A percentile compares a stretch with the other conserved stretches of the same genome.
phyloP scores from a whole-genome alignment of 2,113 vertebrate genomes.

The Anolis carolinensis region DNA sequence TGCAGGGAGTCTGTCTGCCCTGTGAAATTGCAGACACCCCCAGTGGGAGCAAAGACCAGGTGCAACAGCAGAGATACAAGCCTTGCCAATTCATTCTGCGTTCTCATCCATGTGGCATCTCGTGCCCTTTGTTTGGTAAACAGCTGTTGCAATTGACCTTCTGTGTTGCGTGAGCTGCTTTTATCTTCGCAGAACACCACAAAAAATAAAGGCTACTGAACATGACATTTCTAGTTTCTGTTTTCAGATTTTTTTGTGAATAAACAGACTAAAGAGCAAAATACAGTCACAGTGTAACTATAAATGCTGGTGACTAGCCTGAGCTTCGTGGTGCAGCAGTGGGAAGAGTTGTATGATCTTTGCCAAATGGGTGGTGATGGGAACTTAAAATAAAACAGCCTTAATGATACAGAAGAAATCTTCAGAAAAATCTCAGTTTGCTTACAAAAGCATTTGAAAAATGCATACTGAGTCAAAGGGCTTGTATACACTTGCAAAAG shows the following conservation, averaged over 20 bases:
- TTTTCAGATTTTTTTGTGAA: background rate
- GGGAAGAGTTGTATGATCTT: no score
- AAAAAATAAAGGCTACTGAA: background rate
- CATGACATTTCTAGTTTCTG: background rate
- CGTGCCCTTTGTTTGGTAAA: constrained; percentile 4
- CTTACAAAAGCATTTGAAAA: background rate
- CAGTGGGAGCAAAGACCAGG: background rate
- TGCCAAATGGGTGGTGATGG: background rate
- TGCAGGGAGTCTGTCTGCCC: background rate
- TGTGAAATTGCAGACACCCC: background rate
- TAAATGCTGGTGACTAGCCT: background rate
- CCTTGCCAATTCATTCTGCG: background rate
- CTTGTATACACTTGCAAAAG: no score
- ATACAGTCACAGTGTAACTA: background rate
- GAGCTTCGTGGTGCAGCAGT: no score
- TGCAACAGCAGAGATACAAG: background rate
- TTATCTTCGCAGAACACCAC: background rate
- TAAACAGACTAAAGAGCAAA: background rate
- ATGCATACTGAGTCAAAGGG: background rate
- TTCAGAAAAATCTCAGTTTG: background rate
- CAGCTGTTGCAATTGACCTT: constrained; percentile 19
- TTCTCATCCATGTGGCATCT: background rate
- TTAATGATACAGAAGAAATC: background rate
- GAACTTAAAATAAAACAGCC: background rate
- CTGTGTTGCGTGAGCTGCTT: background rate